phyloP scores from a whole-genome alignment of 2,888 invertebrate species.

The Morpho helenor region DNA sequence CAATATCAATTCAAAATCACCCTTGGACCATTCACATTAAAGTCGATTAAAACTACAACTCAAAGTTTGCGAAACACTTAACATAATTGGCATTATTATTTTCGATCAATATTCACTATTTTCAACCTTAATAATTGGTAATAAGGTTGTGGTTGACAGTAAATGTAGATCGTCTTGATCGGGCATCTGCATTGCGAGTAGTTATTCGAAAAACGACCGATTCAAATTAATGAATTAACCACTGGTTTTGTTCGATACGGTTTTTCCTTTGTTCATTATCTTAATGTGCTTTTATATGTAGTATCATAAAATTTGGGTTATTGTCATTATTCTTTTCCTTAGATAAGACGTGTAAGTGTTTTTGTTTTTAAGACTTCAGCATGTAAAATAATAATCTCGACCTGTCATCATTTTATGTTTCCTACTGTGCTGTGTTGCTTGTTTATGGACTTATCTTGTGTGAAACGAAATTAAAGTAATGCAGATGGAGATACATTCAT shows the following conservation, averaged over 20 bases:
- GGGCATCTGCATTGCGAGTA: conserved; percentile 28
- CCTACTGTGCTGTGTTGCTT: too few relatives aligned
- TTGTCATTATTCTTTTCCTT: not conserved
- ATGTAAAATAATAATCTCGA: too few relatives aligned
- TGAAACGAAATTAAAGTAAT: too few relatives aligned
- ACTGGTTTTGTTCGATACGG: conserved; percentile 35
- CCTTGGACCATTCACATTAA: conserved; percentile 18
- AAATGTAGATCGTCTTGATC: conserved; percentile 12
- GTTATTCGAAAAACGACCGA: conserved; percentile 40
- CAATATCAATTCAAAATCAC: conserved; percentile 19
- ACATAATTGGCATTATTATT: conserved; percentile 33
- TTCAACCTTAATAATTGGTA: conserved; percentile 15
- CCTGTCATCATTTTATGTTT: too few relatives aligned
- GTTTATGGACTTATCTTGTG: too few relatives aligned
- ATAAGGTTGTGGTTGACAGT: conserved; percentile 11
- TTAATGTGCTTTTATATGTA: conserved; percentile 4
- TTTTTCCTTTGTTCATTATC: conserved; percentile 20
- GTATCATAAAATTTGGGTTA: conserved; percentile 2
- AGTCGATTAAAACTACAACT: conserved; percentile 16
- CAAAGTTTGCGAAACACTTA: conserved; percentile 20
- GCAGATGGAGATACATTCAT: too few relatives aligned
- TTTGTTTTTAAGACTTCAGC: too few relatives aligned
- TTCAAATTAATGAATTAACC: conserved; percentile 51
- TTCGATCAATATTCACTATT: conserved; percentile 19
- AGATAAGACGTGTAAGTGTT: too few relatives aligned